Evolutionary conservation across 2,888 invertebrate genomes (phyloP).

Genomic region (Eupithecia insigniata): DNA sequence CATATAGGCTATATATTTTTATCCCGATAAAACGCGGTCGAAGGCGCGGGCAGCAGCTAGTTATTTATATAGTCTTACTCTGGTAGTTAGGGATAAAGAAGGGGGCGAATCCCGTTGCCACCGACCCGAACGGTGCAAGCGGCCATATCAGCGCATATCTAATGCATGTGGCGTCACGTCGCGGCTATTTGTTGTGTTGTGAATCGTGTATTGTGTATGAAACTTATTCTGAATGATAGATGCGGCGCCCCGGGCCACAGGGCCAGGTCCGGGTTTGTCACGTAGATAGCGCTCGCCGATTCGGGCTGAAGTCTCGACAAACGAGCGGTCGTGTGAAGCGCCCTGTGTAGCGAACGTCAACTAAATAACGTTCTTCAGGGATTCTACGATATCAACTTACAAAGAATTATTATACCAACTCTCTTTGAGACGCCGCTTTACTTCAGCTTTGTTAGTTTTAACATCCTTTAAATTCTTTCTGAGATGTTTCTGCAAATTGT

Average conservation of each 20-base stretch:
- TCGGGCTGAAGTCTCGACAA: background rate
- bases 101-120: background rate
- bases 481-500: background rate
- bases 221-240: background rate
- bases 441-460: background rate
- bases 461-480: background rate
- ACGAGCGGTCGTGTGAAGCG: background rate
- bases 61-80: background rate
- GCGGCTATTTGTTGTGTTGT: constrained; percentile 1
- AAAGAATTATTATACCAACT: background rate
- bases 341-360: background rate
- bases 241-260: background rate
- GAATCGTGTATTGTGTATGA: background rate
- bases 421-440: background rate
- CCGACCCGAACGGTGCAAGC: background rate
- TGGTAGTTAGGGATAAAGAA: background rate
- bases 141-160: constrained; percentile 2
- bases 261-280: background rate
- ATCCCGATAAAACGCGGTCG: no score
- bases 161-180: constrained; percentile 1
- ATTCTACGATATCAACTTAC: background rate
- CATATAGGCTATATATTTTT: no score
- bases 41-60: no score
- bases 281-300: background rate
- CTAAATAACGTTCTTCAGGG: background rate